phyloP scores from a whole-genome alignment of 2,797 vertebrate species.

The Coracias cyanogaster region DNA sequence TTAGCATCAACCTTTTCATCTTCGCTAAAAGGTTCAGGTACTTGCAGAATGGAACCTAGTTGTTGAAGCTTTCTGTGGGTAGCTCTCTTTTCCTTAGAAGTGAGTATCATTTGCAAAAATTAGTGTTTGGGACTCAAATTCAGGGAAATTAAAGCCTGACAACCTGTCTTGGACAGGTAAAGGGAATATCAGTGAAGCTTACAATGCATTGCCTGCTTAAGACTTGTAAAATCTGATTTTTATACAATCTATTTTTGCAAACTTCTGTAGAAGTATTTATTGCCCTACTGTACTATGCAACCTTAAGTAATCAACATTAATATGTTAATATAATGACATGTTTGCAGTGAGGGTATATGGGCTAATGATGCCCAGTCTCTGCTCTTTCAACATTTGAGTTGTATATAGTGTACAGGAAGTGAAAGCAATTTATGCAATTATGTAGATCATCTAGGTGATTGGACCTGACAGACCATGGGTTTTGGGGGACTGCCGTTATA shows the following conservation, averaged over 20 bases:
- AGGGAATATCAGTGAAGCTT: background rate
- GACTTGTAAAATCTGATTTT: background rate
- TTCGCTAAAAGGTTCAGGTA: background rate
- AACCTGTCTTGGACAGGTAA: background rate
- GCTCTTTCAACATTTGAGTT: background rate
- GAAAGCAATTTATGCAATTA: conserved; percentile 70
- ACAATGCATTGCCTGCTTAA: background rate
- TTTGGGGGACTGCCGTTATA: background rate
- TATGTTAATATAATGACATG: background rate
- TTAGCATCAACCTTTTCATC: background rate
- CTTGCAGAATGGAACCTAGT: background rate
- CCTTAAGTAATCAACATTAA: background rate
- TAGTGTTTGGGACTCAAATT: background rate
- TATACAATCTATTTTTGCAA: background rate
- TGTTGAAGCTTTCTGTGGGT: background rate
- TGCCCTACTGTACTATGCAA: background rate
- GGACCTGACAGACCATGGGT: conserved; percentile 27
- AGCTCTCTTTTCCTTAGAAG: background rate
- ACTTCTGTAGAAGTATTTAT: background rate
- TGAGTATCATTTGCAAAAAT: background rate
- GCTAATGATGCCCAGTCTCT: conserved; percentile 10
- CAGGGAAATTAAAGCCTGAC: background rate
- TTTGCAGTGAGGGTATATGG: background rate
- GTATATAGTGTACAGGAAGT: background rate
- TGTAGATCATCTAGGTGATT: background rate